These are phyloP conservation scores for Chloroceryle aenea DNA, from an alignment of 2,113 vertebrate species.

Conservation along the genomic window DNA sequence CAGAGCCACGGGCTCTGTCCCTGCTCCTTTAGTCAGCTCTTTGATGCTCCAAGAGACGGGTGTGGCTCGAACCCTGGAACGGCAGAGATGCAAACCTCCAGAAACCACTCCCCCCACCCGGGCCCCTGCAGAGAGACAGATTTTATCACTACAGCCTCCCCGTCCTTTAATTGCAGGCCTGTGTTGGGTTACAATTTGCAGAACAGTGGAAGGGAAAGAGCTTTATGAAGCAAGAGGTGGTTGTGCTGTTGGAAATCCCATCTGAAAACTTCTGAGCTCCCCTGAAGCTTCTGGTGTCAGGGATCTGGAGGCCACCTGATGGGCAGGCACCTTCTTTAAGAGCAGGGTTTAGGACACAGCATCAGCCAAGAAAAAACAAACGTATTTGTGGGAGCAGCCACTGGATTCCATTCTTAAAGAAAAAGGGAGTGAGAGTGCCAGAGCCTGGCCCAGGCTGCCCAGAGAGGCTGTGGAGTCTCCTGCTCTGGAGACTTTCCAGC, in stretches of 20 bases:
- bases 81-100: neutral
- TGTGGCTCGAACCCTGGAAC: neutral
- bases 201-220: neutral
- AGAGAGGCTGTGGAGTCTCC: no score
- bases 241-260: neutral
- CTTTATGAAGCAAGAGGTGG: neutral
- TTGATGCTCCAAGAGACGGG: neutral
- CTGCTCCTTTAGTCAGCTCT: neutral
- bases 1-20: neutral
- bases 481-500: no score
- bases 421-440: neutral
- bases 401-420: neutral
- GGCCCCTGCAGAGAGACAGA: conserved; percentile 30
- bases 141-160: conserved; percentile 44
- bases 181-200: neutral
- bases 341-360: neutral
- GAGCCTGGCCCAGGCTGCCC: no score
- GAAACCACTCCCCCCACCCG: neutral
- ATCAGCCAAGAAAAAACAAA: neutral
- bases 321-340: neutral
- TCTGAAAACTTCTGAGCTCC: neutral
- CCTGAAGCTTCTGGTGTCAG: neutral
- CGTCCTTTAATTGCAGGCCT: conserved; percentile 44
- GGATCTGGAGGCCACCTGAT: neutral
- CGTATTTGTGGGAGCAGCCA: neutral